phyloP scores from a whole-genome alignment of 2,888 invertebrate species.

The Ormyrus rosae region DNA sequence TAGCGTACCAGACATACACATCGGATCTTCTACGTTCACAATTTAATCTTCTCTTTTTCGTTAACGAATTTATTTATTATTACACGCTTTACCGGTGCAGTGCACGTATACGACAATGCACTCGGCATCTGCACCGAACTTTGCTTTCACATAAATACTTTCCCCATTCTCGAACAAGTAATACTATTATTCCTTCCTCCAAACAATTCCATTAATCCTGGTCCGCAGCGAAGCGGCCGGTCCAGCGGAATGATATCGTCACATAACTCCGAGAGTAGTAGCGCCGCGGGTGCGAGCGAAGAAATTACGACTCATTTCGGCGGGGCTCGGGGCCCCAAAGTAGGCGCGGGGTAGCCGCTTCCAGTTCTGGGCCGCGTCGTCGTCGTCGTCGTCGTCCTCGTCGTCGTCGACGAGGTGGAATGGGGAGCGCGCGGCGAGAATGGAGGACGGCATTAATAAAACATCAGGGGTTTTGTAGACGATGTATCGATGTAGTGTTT shows the following conservation, averaged over 20 bases:
- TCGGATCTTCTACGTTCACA: neutral
- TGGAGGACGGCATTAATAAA: slow-evolving; percentile 74
- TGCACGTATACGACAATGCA: too few relatives aligned
- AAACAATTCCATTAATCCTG: too few relatives aligned
- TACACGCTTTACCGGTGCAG: neutral
- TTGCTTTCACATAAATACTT: too few relatives aligned
- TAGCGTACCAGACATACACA: neutral
- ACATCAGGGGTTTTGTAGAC: slow-evolving; percentile 76
- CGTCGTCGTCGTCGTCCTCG: neutral
- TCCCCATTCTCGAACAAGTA: too few relatives aligned
- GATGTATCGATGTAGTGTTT: slow-evolving; percentile 76
- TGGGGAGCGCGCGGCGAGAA: slow-evolving; percentile 50
- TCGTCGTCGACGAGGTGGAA: slow-evolving; percentile 9
- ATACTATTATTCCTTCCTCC: too few relatives aligned
- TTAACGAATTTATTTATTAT: slow-evolving; percentile 20
- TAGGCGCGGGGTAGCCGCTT: neutral
- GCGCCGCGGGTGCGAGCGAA: slow-evolving; percentile 8
- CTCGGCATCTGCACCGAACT: too few relatives aligned
- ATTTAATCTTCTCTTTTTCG: too few relatives aligned
- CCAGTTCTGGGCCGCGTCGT: neutral
- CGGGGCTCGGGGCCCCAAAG: neutral
- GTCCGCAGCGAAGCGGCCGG: too few relatives aligned
- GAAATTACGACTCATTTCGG: slow-evolving; percentile 40
- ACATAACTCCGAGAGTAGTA: neutral
- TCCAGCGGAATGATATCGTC: neutral